Conservation (phyloP, 2,113 vertebrate genomes). For the Lagopus leucura region DNA sequence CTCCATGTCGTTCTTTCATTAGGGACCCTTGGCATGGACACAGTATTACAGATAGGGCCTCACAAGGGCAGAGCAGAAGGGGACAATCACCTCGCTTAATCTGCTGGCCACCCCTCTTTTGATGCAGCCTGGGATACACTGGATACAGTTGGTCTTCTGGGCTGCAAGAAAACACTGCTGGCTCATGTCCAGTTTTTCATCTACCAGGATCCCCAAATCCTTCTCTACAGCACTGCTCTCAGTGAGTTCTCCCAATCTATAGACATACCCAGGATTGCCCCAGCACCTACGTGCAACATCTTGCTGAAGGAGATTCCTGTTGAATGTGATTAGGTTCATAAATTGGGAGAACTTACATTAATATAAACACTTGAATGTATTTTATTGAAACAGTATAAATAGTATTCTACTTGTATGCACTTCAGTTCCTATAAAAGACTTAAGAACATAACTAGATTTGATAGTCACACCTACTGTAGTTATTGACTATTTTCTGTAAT, state of each 20-base stretch:
- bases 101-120: background rate
- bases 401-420: background rate
- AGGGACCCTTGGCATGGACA: too few relatives aligned
- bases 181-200: background rate
- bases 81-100: too few relatives aligned
- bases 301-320: background rate
- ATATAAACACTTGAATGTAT: background rate
- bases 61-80: too few relatives aligned
- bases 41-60: background rate
- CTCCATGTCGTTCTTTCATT: background rate
- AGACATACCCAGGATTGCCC: background rate
- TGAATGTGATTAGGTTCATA: background rate
- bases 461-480: background rate
- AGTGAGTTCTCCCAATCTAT: background rate
- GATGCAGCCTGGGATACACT: background rate
- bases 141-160: background rate
- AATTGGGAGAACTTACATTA: background rate
- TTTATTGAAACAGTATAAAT: background rate
- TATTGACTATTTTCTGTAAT: constrained; percentile 13
- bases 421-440: background rate
- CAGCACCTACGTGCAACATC: background rate
- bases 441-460: constrained; percentile 10
- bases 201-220: background rate
- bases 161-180: background rate
- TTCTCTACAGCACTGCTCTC: background rate